Base-by-base conservation (phyloP, 2,888 invertebrate species). In the Ashinkailepas kermadecensis region DNA sequence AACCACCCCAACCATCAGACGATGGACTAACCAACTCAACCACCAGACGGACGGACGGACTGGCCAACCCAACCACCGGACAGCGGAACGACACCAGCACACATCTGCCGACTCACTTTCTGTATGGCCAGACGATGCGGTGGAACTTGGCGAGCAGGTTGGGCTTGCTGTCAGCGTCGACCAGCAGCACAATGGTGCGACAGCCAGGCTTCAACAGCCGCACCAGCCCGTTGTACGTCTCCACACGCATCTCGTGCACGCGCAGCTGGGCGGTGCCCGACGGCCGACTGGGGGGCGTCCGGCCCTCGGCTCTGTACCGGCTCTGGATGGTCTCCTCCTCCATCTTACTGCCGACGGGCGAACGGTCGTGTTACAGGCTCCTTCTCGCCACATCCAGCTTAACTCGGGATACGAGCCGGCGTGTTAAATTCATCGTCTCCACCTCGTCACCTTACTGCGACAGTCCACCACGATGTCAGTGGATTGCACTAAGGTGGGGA, bases 191-290 rank as follows among this genome's bases (percentile, higher is more conserved):
- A 83, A 99, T 92, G 0, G 98, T 97, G 7, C 98, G 91, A 87
- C 97, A 97, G 0, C 99, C 99, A 0, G 98, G 97, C 87, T 97
- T 97, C 83, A 97, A 89, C 82, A 97, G 89, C 80, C 96, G 91
- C 80, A 99, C 94, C 85, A 99, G 91, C 82, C 96, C 97, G 87
- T 97, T 96, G 87, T 97, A 99, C 83, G 97, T 97, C 89, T 98
- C 97, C 2, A 95, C 94, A 79, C 97, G 90, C 81, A 99, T 89
- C 87, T 99, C 98, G 87, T 98, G 97, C 81, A 99, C 89, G 84
- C 92, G 90, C 84, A 96, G 89, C 87, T 95, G 94, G 0, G 94
- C 91, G 81, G 87, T 88, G 23, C 86, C 85, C 6, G 81, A 59
- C 7, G 80, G 21, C 18, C 81, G 65, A 21, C 39, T 11, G 62